Conservation (phyloP, 2,113 vertebrate genomes). For the Istiophorus platypterus region DNA sequence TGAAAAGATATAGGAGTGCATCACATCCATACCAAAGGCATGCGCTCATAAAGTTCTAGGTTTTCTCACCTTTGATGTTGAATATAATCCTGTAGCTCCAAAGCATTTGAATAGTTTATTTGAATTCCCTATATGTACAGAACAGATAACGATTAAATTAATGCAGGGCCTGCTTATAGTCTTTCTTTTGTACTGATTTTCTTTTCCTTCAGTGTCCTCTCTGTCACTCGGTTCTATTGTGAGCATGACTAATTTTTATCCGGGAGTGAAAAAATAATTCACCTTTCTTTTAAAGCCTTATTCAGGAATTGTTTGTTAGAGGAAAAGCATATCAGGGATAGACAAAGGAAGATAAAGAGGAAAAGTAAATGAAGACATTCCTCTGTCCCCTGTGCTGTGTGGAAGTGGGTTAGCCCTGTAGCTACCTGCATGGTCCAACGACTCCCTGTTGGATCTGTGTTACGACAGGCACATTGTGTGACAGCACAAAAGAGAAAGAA, state of each 20-base stretch:
- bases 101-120: neutral
- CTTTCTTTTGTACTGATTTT: slow-evolving; percentile 46
- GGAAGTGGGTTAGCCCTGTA: slow-evolving; percentile 36
- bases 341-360: slow-evolving; percentile 7
- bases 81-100: slow-evolving; percentile 13
- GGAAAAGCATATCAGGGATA: slow-evolving; percentile 17
- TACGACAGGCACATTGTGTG: slow-evolving; percentile 38
- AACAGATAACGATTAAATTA: slow-evolving; percentile 45
- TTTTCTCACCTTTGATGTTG: slow-evolving; percentile 30
- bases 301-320: slow-evolving; percentile 16
- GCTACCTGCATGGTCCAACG: slow-evolving; percentile 29
- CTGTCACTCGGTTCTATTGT: slow-evolving; percentile 29
- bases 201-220: slow-evolving; percentile 29
- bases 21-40: slow-evolving; percentile 1
- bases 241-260: slow-evolving; percentile 56
- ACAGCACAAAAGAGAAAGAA: slow-evolving; percentile 39
- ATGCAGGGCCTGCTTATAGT: slow-evolving; percentile 14
- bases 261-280: neutral
- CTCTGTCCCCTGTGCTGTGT: slow-evolving; percentile 32
- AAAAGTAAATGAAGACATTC: slow-evolving; percentile 39
- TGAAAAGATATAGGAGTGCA: slow-evolving; percentile 13
- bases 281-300: slow-evolving; percentile 40
- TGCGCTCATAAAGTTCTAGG: neutral
- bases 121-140: slow-evolving; percentile 15
- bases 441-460: slow-evolving; percentile 17